Evolutionary conservation across 2,797 vertebrate species (phyloP), one percentile per base, ranked within the genome.

Genomic region (Neosalanx taihuensis): DNA sequence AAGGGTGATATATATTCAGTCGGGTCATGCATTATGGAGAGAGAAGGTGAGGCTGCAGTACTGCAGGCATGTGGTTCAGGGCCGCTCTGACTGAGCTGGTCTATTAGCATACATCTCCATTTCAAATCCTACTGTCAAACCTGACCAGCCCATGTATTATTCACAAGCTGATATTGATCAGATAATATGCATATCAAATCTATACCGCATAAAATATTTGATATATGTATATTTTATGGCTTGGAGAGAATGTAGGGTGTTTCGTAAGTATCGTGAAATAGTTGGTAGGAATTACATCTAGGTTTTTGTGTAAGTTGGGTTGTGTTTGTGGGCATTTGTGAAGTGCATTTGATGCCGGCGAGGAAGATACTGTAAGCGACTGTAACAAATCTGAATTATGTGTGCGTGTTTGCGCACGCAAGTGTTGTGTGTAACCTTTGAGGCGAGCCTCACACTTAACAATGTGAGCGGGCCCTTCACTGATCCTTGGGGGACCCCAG

Each of bases 21-120:
- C 78, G 67, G 72, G 79, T 90, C 88, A 91, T 91, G 88, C 86
- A 91, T 92, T 89, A 91, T 92, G 88, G 83, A 91, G 82, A 80
- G 84, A 71, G 84, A 86, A 89, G 86, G 88, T 89, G 86, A 91
- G 84, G 85, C 81, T 53, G 68, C 84, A 53, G 85, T 85, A 87
- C 82, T 84, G 84, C 84, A 81, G 89, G 77, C 85, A 88, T 86
- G 85, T 84, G 83, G 80, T 90, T 89, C 88, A 89, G 83, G 89
- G 85, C 87, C 88, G 86, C 88, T 91, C 89, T 87, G 83, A 86
- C 85, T 49, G 18, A 81, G 89, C 88, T 82, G 88, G 87, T 85
- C 79, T 77, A 89, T 90, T 88, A 84, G 81, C 84, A 84, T 88
- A 86, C 67, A 91, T 92, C 89, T 90, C 83, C 86, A 89, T 91